Evolutionary conservation across 1,140 invertebrate genomes (phyloP).

Genomic region (Aphelenchoides avenae): DNA sequence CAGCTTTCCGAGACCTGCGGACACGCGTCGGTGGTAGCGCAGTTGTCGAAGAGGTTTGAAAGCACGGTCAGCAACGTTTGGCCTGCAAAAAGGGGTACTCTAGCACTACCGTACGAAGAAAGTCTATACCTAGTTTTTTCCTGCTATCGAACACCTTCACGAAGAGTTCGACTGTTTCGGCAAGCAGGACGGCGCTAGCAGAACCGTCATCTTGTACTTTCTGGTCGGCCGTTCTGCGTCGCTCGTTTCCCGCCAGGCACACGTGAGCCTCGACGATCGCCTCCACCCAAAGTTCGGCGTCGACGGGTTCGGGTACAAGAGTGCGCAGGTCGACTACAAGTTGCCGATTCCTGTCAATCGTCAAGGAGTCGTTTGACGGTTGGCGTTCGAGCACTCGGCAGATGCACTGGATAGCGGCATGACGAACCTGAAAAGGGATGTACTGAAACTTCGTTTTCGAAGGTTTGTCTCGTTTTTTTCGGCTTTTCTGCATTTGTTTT

Average conservation of each 20-base stretch:
- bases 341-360: no score
- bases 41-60: slow-evolving; percentile 29
- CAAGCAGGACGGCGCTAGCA: slow-evolving; percentile 23
- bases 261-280: slow-evolving; percentile 43
- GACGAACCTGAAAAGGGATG: slow-evolving; percentile 32
- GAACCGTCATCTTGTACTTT: no score
- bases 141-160: slow-evolving; percentile 40
- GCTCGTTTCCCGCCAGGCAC: slow-evolving; percentile 34
- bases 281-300: slow-evolving; percentile 38
- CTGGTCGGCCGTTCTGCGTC: no score
- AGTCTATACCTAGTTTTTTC: slow-evolving; percentile 4
- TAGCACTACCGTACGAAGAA: no score
- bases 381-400: slow-evolving; percentile 39
- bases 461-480: no score
- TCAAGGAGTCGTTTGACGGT: slow-evolving; percentile 34
- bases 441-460: no score
- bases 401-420: slow-evolving; percentile 43
- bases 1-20: slow-evolving; percentile 19
- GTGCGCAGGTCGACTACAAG: no score
- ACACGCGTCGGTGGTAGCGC: slow-evolving; percentile 4
- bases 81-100: no score
- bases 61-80: slow-evolving; percentile 9
- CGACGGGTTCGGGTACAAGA: slow-evolving; percentile 30
- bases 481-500: background rate
- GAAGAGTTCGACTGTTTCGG: slow-evolving; percentile 28